Percentiles rank a stretch among this genome's conserved stretches.
Conservation (phyloP, 2,797 vertebrate genomes). For the Hemibagrus guttatus region DNA sequence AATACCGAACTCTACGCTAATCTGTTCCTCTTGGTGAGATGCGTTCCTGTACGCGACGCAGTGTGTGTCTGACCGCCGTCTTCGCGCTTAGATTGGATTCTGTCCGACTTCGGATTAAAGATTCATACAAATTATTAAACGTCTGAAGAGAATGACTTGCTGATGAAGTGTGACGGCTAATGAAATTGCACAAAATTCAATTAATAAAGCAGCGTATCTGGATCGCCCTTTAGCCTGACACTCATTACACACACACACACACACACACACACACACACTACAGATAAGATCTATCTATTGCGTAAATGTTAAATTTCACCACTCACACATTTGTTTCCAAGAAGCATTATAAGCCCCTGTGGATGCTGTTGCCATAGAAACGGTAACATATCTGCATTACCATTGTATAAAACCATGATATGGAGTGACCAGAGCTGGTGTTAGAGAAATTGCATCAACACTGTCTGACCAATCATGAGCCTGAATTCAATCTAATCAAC, state of each 20-base stretch:
- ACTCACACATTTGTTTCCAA: no score
- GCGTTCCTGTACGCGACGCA: neutral
- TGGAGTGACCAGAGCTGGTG: neutral
- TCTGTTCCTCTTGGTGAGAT: neutral
- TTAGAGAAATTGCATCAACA: neutral
- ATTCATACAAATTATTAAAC: neutral
- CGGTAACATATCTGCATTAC: neutral
- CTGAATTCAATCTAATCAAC: neutral
- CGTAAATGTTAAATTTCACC: no score
- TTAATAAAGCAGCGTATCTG: neutral
- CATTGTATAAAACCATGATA: neutral
- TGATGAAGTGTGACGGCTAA: conserved; percentile 16
- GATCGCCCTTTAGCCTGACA: neutral
- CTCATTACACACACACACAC: neutral
- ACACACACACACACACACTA: no score
- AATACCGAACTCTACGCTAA: neutral
- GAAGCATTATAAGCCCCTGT: no score
- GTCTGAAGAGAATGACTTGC: neutral
- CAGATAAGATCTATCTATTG: no score
- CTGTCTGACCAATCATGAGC: neutral
- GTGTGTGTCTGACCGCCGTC: neutral
- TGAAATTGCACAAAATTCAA: neutral
- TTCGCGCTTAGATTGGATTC: neutral
- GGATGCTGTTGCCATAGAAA: neutral
- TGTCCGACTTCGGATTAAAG: neutral